Percentiles rank a stretch among this genome's conserved stretches.
These are phyloP conservation scores for Drosophila ambigua DNA, from an alignment of 1,140 invertebrate species.

Conservation along the genomic window DNA sequence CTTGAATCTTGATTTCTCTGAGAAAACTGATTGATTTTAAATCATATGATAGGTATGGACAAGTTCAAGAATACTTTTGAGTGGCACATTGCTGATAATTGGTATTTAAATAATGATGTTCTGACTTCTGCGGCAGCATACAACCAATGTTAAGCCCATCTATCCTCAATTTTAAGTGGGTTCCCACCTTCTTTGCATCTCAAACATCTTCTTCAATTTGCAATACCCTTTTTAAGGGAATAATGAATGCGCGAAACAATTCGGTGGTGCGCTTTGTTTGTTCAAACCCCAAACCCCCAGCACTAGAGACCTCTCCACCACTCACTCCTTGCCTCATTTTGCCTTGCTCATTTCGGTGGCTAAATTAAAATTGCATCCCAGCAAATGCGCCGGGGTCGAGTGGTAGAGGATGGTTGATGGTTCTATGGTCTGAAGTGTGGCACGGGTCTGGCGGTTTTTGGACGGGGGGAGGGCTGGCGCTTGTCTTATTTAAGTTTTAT, in stretches of 20 bases:
- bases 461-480: not conserved
- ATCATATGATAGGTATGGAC: no score
- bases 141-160: no score
- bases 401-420: not conserved
- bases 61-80: no score
- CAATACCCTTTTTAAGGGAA: no score
- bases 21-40: no score
- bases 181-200: no score
- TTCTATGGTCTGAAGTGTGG: slow-evolving; percentile 24
- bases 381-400: slow-evolving; percentile 51
- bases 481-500: slow-evolving; percentile 48
- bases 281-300: slow-evolving; percentile 11
- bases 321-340: slow-evolving; percentile 20
- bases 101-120: no score
- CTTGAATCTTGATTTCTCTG: no score
- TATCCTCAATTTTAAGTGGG: no score
- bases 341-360: slow-evolving; percentile 63
- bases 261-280: slow-evolving; percentile 67
- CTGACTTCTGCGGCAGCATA: no score
- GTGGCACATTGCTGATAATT: no score
- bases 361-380: slow-evolving; percentile 78
- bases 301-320: not conserved
- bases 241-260: slow-evolving; percentile 62
- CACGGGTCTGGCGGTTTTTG: not conserved
- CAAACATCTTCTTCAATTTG: no score